A percentile compares a stretch with the other conserved stretches of the same genome.
Conservation (phyloP, 2,888 invertebrate genomes). For the Monopis laevigella region DNA sequence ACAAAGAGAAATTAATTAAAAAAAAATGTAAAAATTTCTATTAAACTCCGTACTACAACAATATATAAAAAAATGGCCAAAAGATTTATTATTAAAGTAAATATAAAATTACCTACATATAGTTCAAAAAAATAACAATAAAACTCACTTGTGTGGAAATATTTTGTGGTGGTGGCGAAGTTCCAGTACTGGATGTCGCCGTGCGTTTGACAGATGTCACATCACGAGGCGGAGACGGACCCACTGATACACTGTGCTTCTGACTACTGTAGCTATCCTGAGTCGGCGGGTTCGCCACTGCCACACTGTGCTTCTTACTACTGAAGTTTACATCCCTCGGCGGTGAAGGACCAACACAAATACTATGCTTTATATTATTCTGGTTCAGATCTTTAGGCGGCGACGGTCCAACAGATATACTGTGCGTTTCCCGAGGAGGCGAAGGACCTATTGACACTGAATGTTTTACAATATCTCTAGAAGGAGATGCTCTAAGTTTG, state of each 20-base stretch:
- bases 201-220: neutral
- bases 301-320: neutral
- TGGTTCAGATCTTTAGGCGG: slow-evolving; percentile 9
- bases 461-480: neutral
- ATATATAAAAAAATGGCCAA: no score
- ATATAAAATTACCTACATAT: no score
- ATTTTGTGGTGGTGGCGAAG: slow-evolving; percentile 87
- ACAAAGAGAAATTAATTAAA: no score
- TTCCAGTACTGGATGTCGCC: slow-evolving; percentile 74
- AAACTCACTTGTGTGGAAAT: slow-evolving; percentile 83
- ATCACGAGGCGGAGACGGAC: slow-evolving; percentile 46
- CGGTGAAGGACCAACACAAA: slow-evolving; percentile 53
- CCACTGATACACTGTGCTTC: slow-evolving; percentile 41
- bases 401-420: slow-evolving; percentile 2
- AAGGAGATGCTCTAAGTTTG: neutral
- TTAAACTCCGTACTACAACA: no score
- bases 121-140: neutral
- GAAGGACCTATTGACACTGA: slow-evolving; percentile 26
- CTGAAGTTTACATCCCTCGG: no score
- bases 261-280: neutral
- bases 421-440: slow-evolving; percentile 24
- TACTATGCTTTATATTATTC: slow-evolving; percentile 13
- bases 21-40: no score
- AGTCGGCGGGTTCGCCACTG: neutral
- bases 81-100: no score